Base-by-base conservation (phyloP, 92 coral and sea anemone genomes). In the Zoanthus solanderi region DNA sequence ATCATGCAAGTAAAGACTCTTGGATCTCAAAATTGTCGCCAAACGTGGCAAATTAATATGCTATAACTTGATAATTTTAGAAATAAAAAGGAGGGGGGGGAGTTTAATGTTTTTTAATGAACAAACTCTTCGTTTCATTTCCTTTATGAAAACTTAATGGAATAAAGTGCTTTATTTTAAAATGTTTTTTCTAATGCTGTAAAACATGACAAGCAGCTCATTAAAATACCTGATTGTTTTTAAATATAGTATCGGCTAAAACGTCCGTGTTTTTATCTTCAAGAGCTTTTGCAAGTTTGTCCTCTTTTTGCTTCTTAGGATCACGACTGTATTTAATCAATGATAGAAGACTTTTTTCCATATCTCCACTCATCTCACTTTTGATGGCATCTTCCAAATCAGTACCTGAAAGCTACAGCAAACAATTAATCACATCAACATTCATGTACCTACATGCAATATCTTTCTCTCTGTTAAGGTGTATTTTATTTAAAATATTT, bases 321-420 rank as follows among this genome's bases (percentile, higher is more conserved):
- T 78, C 83, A 44, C 83, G 67, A 46, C 83, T 78, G 67, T 54
- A 78, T 29, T 63, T 18, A 12, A 78, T 30, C 54, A 78, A 78
- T 34, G 68, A 9, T 45, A 78, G 6, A 56, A 78, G 42, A 16
- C 45, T 63, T 54, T 78, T 50, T 4, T 37, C 42, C 42, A 37
- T 37, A 0, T 37, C 42, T 37, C 42, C 42, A 37, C 42, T 37
- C 42, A 31, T 78, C 83, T 63, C 83, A 37, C 48, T 78, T 53
- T 78, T 63, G 31, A 78, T 56, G 69, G 83, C 31, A 23, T 78
- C 67, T 34, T 78, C 83, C 31, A 78, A 52, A 17, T 78, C 83
- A 29, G 56, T 67, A 52, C 46, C 37, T 13, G 69, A 46, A 56
- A 78, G 66, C 83, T 78, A 32, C 12, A 15, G 1, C 42, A 54